Percentiles rank a stretch among this genome's conserved stretches.
Evolutionary conservation across 2,113 vertebrate species (phyloP).

Genomic region (Helogale parvula): DNA sequence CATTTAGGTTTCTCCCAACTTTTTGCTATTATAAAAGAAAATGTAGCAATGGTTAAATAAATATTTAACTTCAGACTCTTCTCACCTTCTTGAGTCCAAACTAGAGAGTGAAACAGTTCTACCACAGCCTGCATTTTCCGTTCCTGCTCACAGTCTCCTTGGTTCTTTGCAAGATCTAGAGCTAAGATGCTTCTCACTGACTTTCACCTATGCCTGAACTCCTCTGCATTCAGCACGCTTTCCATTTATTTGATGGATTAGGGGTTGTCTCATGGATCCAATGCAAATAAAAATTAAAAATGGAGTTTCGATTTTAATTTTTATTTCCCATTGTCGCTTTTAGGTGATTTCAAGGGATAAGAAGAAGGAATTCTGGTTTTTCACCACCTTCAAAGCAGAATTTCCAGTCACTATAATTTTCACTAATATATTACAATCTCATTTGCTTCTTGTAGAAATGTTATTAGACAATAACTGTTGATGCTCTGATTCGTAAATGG

Average conservation of each 20-base stretch:
- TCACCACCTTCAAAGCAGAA: neutral
- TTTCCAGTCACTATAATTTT: constrained; percentile 21
- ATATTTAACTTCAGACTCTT: neutral
- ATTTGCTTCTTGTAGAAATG: neutral
- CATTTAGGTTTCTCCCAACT: neutral
- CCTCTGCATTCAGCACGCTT: neutral
- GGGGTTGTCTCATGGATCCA: neutral
- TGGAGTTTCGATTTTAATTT: constrained; percentile 25
- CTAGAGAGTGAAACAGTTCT: neutral
- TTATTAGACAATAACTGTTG: neutral
- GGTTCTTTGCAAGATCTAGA: neutral
- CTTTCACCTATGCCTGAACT: neutral
- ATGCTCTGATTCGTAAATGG: neutral
- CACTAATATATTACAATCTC: neutral
- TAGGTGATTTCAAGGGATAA: neutral
- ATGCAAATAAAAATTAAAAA: constrained; percentile 14
- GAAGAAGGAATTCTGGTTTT: neutral
- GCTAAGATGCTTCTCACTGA: neutral
- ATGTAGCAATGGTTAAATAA: neutral
- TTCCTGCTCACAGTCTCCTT: neutral
- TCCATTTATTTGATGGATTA: neutral
- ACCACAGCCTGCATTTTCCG: neutral
- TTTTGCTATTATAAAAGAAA: neutral
- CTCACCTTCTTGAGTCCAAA: neutral
- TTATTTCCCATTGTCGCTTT: neutral